These are phyloP conservation scores for Phallusia fumigata DNA, from an alignment of 23 tunicate genomes.

Conservation along the genomic window DNA sequence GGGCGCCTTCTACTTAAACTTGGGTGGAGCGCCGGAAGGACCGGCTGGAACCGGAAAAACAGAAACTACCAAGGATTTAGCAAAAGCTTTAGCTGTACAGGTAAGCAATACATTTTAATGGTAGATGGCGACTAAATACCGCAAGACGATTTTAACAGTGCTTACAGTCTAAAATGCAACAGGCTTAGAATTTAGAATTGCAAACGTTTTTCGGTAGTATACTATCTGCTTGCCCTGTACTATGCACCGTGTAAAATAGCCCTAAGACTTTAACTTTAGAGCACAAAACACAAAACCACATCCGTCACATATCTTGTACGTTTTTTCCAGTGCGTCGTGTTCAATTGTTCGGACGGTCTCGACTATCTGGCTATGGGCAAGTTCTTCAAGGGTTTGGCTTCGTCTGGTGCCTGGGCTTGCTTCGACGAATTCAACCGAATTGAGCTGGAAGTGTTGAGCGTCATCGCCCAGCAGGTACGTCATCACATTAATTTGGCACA, in stretches of 20 bases:
- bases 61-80: constrained; percentile 98
- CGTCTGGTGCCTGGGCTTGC: constrained; percentile 99
- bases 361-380: constrained; percentile 99
- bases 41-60: constrained; percentile 99
- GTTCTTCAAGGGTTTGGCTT: constrained; percentile 98
- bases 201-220: too few relatives aligned
- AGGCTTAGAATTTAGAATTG: too few relatives aligned
- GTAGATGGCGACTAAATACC: too few relatives aligned
- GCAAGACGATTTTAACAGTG: too few relatives aligned
- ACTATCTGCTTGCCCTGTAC: too few relatives aligned
- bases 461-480: constrained; percentile 96
- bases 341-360: constrained; percentile 99
- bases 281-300: too few relatives aligned
- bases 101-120: too few relatives aligned
- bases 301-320: too few relatives aligned
- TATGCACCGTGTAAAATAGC: too few relatives aligned
- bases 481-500: too few relatives aligned
- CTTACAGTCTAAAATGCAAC: too few relatives aligned
- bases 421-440: constrained; percentile 97
- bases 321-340: constrained; percentile 85
- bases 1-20: constrained; percentile 94
- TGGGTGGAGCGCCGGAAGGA: constrained; percentile 99
- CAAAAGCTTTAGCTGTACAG: constrained; percentile 98
- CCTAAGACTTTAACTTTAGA: too few relatives aligned
- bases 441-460: constrained; percentile 97